These are phyloP conservation scores for Chloroceryle amazona DNA, from an alignment of 2,797 vertebrate genomes.

Conservation along the genomic window DNA sequence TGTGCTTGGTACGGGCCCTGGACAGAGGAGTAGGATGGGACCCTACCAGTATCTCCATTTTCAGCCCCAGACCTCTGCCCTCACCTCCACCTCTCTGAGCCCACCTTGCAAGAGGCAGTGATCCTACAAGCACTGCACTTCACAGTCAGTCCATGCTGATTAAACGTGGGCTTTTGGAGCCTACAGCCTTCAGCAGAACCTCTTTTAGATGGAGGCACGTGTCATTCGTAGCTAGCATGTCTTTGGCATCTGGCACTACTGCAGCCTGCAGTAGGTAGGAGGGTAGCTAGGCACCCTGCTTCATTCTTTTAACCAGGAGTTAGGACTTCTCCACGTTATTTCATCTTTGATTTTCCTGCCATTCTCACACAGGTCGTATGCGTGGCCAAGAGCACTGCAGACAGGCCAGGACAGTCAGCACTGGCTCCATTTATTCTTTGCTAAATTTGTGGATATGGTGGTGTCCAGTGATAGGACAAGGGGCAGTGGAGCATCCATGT, in stretches of 20 bases:
- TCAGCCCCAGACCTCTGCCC: neutral
- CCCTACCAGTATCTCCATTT: neutral
- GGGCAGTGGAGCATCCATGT: too few relatives aligned
- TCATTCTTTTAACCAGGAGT: neutral
- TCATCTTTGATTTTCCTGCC: neutral
- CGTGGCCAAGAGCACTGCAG: neutral
- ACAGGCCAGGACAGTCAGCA: neutral
- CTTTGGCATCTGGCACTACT: neutral
- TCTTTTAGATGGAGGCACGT: neutral
- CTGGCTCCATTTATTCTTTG: neutral
- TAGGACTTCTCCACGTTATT: neutral
- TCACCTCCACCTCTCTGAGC: neutral
- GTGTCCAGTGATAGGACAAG: too few relatives aligned
- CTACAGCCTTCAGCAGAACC: neutral
- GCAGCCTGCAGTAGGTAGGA: neutral
- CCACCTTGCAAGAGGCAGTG: neutral
- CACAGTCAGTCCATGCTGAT: neutral
- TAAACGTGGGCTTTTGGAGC: neutral
- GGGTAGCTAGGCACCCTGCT: neutral
- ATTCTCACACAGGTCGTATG: neutral
- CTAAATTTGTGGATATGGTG: neutral
- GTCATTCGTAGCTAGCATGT: neutral
- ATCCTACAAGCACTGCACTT: neutral
- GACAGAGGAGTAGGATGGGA: neutral
- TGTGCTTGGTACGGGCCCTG: neutral